These are phyloP conservation scores for Epinephelus awoara DNA, from an alignment of 2,797 vertebrate genomes.

Conservation along the genomic window DNA sequence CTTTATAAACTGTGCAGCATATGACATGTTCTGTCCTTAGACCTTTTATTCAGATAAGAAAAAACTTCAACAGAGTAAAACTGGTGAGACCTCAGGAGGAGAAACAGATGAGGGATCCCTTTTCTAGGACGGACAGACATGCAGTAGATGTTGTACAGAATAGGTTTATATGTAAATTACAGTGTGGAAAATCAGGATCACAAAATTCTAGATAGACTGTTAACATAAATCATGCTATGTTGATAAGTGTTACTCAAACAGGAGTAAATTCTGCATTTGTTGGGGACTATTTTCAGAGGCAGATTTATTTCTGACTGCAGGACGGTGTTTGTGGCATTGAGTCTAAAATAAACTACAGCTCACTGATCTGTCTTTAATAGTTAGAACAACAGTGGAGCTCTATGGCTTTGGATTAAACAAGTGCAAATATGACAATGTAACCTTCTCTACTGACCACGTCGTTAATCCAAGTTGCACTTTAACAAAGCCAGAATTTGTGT, in stretches of 20 bases:
- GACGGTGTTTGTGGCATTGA: neutral
- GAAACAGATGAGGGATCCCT: neutral
- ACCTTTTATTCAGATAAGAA: neutral
- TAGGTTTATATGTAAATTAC: neutral
- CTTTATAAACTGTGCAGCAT: neutral
- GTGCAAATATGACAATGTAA: neutral
- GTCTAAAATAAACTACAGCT: neutral
- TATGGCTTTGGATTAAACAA: too few relatives aligned
- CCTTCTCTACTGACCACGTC: neutral
- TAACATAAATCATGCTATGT: neutral
- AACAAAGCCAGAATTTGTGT: neutral
- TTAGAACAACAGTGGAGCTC: neutral
- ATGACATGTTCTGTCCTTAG: neutral
- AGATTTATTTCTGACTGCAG: neutral
- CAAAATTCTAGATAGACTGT: neutral
- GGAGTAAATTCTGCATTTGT: neutral
- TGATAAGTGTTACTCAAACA: too few relatives aligned
- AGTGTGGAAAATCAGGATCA: neutral
- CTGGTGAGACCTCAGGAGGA: neutral
- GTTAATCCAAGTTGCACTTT: neutral
- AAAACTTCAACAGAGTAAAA: neutral
- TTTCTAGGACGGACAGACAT: neutral
- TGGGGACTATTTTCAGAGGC: neutral
- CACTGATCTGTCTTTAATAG: neutral
- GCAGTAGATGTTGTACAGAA: neutral